Evolutionary conservation across 2,888 invertebrate species (phyloP), one percentile per base, ranked within the genome.

Genomic region (Liodrosophila aerea): DNA sequence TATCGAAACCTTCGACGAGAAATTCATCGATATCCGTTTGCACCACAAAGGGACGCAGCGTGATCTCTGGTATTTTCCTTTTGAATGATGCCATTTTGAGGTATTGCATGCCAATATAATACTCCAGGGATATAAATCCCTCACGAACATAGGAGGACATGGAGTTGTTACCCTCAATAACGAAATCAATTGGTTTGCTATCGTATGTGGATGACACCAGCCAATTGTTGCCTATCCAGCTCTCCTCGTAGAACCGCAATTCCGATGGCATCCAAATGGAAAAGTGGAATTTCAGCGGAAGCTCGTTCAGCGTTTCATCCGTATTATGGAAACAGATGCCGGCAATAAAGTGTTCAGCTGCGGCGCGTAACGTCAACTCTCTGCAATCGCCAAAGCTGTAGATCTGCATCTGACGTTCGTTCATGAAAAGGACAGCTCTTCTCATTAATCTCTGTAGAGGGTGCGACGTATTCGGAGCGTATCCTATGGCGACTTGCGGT

Each of bases 91-190:
- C 59, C 3, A 64, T 39, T 2, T 43, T 44, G 0, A 87, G 15
- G 33, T 81, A 87, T 90, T 91, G 88, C 12, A 85, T 81, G 59
- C 91, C 91, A 1, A 93, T 83, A 1, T 91, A 90, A 77, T 92
- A 90, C 85, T 95, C 94, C 4, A 94, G 66, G 0, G 92, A 90
- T 33, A 94, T 87, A 85, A 94, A 94, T 5, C 94, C 94, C 88
- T 94, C 93, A 4, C 88, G 85, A 66, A 86, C 50, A 50, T 80
- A 88, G 52, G 89, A 91, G 92, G 94, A 93, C 70, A 94, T 93
- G 39, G 85, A 75, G 11, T 91, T 92, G 30, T 92, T n/a, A n/a
- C n/a, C 92, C 53, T 89, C 89, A 1, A 37, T 62, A 0, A 18
- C 15, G 1, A 16, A 2, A 0, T 5, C 3, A 1, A 7, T 8